phyloP scores from a whole-genome alignment of 2,113 vertebrate genomes.

The Poecilia latipinna region DNA sequence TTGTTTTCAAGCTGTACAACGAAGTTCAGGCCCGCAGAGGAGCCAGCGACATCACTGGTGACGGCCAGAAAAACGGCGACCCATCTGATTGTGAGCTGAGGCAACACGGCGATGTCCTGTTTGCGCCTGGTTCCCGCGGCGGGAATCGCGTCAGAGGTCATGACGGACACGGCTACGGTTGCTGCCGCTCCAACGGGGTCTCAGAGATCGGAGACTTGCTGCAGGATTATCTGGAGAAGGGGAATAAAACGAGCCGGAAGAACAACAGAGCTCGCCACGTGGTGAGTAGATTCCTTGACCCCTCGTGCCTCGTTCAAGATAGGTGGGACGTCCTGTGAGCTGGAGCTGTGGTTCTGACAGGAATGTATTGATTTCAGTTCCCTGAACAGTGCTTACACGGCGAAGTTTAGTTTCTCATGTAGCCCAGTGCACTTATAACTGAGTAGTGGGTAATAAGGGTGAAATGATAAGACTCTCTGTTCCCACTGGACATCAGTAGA shows the following conservation, averaged over 20 bases:
- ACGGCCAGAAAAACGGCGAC: constrained; percentile 70
- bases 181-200: constrained; percentile 54
- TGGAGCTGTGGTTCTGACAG: constrained; percentile 38
- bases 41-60: constrained; percentile 71
- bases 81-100: constrained; percentile 65
- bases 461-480: constrained; percentile 3
- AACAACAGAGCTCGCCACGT: constrained; percentile 81
- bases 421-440: constrained; percentile 33
- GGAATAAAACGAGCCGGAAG: constrained; percentile 64
- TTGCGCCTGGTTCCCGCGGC: constrained; percentile 45
- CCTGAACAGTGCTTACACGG: constrained; percentile 53
- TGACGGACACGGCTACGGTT: constrained; percentile 47
- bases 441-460: constrained; percentile 11
- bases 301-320: constrained; percentile 26
- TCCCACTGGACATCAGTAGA: constrained; percentile 17
- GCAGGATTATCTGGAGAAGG: constrained; percentile 75
- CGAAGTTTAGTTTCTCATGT: constrained; percentile 43
- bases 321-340: constrained; percentile 35
- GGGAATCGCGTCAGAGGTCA: constrained; percentile 44
- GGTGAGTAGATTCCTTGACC: constrained; percentile 79
- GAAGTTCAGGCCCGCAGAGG: constrained; percentile 93
- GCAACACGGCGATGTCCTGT: constrained; percentile 61
- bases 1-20: constrained; percentile 87
- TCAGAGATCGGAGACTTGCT: constrained; percentile 76
- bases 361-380: constrained; percentile 64